Percentiles rank a stretch among this genome's conserved stretches.
These are phyloP conservation scores for Sebastiscus tertius DNA, from an alignment of 2,797 vertebrate genomes.

Conservation along the genomic window DNA sequence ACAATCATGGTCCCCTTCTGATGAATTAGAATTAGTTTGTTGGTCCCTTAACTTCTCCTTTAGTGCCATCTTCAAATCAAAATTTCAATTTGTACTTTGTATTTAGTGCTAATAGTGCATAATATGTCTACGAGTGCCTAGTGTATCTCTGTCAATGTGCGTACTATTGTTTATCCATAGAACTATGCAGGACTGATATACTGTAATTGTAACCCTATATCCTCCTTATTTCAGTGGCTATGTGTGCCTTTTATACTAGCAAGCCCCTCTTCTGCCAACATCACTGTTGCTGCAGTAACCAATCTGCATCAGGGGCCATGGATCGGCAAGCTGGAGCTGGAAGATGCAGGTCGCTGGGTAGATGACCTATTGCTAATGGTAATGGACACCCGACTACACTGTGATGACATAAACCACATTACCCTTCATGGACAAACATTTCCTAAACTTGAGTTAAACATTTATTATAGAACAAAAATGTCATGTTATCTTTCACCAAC, in stretches of 20 bases:
- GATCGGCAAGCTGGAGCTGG: slow-evolving; percentile 75
- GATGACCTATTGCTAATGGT: slow-evolving; percentile 65
- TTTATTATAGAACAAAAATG: background rate
- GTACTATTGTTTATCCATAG: background rate
- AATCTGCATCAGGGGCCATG: slow-evolving; percentile 75
- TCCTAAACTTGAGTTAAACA: background rate
- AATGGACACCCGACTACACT: background rate
- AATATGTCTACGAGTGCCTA: background rate
- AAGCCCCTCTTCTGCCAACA: slow-evolving; percentile 70
- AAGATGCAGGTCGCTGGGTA: slow-evolving; percentile 76
- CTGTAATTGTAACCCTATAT: background rate
- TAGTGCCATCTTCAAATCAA: no score
- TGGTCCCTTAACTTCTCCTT: no score
- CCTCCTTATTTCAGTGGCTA: slow-evolving; percentile 53
- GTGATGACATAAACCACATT: background rate
- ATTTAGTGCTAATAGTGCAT: no score
- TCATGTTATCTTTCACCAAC: background rate
- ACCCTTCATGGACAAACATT: background rate
- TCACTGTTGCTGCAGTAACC: slow-evolving; percentile 72
- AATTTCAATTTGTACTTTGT: no score
- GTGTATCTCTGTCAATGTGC: background rate
- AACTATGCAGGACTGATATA: background rate
- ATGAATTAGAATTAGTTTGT: no score
- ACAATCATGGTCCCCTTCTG: no score
- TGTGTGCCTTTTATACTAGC: slow-evolving; percentile 80